Conservation (phyloP, 2,888 invertebrate species). For the Marronus borbonicus region DNA sequence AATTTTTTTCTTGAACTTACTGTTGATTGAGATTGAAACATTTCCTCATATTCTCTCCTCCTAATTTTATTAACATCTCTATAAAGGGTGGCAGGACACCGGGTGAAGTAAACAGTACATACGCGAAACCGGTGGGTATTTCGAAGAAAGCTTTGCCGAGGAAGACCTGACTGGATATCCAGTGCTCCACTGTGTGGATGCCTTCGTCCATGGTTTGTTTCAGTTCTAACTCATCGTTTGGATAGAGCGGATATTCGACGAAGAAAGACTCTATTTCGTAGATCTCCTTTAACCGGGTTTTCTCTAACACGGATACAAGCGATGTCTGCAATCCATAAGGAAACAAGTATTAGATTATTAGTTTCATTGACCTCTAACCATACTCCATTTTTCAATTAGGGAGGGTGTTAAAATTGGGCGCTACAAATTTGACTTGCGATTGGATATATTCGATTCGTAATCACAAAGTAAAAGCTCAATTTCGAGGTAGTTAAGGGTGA, state of each 20-base stretch:
- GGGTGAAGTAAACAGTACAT: neutral
- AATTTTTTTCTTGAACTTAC: neutral
- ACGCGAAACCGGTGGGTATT: neutral
- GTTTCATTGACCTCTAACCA: too few relatives aligned
- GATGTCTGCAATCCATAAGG: neutral
- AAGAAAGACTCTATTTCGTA: neutral
- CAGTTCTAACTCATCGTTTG: neutral
- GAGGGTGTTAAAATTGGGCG: too few relatives aligned
- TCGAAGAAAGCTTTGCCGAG: neutral
- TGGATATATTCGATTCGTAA: too few relatives aligned
- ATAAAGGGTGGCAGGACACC: neutral
- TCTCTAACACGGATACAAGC: neutral
- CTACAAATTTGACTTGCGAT: too few relatives aligned
- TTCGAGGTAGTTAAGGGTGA: too few relatives aligned
- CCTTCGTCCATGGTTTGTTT: neutral
- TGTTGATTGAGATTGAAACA: neutral
- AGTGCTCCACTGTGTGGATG: neutral
- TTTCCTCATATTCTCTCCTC: neutral
- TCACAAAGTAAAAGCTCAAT: too few relatives aligned
- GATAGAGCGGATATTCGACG: conserved; percentile 1
- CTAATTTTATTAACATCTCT: neutral
- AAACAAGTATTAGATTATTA: too few relatives aligned
- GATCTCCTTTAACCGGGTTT: neutral
- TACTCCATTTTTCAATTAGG: too few relatives aligned
- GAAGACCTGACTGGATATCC: neutral